Percentiles rank a stretch among this genome's conserved stretches.
phyloP scores from a whole-genome alignment of 2,113 vertebrate species.

The Leptodactylus fuscus region DNA sequence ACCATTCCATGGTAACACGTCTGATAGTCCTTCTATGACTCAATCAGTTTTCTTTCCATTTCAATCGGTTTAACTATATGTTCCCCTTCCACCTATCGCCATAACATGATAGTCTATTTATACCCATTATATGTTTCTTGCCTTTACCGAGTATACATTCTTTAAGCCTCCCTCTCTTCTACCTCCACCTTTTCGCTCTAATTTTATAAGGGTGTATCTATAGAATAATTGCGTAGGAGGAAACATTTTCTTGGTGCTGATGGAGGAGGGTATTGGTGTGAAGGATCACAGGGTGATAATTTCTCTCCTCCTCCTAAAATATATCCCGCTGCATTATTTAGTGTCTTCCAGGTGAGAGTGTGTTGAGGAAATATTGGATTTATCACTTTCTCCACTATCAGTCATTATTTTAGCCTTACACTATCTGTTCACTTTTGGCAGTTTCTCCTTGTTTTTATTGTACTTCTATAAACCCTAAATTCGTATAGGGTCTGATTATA shows the following conservation, averaged over 20 bases:
- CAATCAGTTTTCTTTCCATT: no score
- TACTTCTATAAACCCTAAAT: background rate
- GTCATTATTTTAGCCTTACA: background rate
- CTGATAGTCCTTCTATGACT: background rate
- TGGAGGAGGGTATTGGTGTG: slow-evolving; percentile 25
- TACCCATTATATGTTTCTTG: background rate
- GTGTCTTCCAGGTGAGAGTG: slow-evolving; percentile 4
- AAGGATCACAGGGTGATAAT: slow-evolving; percentile 36
- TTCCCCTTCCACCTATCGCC: background rate
- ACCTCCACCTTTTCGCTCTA: background rate
- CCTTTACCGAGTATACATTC: background rate
- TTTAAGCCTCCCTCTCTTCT: background rate
- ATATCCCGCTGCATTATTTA: slow-evolving; percentile 52
- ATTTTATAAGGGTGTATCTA: background rate
- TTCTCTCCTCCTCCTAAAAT: slow-evolving; percentile 3
- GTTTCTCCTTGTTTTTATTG: background rate
- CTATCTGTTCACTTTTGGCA: background rate
- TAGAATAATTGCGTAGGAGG: slow-evolving; percentile 38
- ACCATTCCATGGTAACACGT: background rate
- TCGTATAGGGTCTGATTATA: background rate
- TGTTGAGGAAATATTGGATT: background rate
- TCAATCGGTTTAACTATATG: background rate
- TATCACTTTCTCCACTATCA: background rate
- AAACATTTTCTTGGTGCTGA: slow-evolving; percentile 12
- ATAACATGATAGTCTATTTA: background rate